Conservation (phyloP, 2,797 vertebrate genomes). For the Coilia nasus region DNA sequence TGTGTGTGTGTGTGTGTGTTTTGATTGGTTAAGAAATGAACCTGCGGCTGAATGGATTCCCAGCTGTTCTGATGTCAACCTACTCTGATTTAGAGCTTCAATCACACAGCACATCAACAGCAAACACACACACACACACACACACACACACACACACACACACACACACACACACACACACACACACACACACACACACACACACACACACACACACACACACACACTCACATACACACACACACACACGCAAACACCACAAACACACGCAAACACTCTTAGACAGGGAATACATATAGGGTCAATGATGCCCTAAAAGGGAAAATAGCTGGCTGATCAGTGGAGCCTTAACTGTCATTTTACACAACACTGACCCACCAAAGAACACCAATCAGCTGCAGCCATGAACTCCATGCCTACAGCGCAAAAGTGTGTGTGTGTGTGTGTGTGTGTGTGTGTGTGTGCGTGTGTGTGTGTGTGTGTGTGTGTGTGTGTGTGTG, state of each 20-base stretch:
- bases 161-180: conserved; percentile 9
- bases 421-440: background rate
- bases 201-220: conserved; percentile 23
- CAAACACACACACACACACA: too few relatives aligned
- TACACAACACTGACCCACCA: background rate
- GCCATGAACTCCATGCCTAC: background rate
- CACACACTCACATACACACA: background rate
- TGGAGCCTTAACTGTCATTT: background rate
- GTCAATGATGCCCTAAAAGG: background rate
- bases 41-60: conserved; percentile 49
- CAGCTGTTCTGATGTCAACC: conserved; percentile 32
- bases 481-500: conserved; percentile 4
- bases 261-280: background rate
- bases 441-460: background rate
- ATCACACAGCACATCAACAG: conserved; percentile 14
- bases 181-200: conserved; percentile 20
- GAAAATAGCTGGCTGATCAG: background rate
- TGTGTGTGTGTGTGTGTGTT: background rate
- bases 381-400: background rate
- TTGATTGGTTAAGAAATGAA: conserved; percentile 40
- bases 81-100: conserved; percentile 41
- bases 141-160: too few relatives aligned
- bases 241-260: too few relatives aligned
- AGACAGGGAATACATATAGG: background rate
- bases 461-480: background rate